Percentiles rank a stretch among this genome's conserved stretches.
These are phyloP conservation scores for Strongylocentrotus purpuratus DNA, from an alignment of 35 echinoderm and acorn worm species.

Conservation along the genomic window DNA sequence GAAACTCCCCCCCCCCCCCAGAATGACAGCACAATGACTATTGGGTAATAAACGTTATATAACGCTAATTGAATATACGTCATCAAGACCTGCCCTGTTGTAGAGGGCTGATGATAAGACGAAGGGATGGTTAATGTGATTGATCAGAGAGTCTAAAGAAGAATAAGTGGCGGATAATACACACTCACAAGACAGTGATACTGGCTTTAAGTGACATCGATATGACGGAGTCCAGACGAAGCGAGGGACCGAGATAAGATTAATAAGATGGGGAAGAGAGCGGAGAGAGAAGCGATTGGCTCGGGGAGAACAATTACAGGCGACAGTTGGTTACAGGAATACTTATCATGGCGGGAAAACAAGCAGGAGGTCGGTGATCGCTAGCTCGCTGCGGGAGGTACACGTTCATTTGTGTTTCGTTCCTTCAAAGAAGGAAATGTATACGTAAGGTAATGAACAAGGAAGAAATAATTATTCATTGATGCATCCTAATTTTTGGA, in stretches of 20 bases:
- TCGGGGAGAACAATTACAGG: background rate
- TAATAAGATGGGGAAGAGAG: background rate
- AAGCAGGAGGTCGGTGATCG: background rate
- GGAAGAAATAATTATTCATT: background rate
- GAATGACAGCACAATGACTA: too few species aligned
- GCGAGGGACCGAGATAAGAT: background rate
- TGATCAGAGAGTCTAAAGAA: background rate
- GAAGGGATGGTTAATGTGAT: background rate
- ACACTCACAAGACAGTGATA: background rate
- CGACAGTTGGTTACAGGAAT: background rate
- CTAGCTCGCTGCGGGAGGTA: background rate
- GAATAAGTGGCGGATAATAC: background rate
- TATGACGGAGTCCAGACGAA: background rate
- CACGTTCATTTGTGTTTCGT: background rate
- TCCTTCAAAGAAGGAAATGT: background rate
- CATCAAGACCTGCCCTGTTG: background rate
- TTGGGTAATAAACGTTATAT: too few species aligned
- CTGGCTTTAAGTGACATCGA: background rate
- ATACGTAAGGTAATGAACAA: background rate
- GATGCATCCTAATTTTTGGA: background rate
- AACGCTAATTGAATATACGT: background rate
- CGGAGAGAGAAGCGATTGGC: background rate
- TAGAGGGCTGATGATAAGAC: background rate
- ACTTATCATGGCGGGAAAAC: background rate
- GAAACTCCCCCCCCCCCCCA: too few species aligned